Conservation (phyloP, 2,888 invertebrate genomes). For the Cristatella mucedo region DNA sequence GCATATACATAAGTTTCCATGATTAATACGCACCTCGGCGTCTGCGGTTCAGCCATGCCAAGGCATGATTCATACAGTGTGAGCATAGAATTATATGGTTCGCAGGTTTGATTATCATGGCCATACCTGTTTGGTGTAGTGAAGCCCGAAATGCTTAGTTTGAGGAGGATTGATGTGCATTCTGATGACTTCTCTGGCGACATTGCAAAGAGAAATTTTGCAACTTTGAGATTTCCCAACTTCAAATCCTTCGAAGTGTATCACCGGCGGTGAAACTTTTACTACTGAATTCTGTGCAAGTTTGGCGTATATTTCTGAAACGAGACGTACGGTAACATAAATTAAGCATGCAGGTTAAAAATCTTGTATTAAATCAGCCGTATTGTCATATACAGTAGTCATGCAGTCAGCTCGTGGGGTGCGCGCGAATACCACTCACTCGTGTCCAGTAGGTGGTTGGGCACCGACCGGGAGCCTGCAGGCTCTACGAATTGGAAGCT, state of each 20-base stretch:
- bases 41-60: no score
- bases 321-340: slow-evolving; percentile 13
- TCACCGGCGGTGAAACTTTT: slow-evolving; percentile 27
- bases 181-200: slow-evolving; percentile 31
- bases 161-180: slow-evolving; percentile 38
- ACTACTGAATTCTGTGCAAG: slow-evolving; percentile 29
- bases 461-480: no score
- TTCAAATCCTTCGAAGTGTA: slow-evolving; percentile 36
- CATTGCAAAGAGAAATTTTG: slow-evolving; percentile 27
- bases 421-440: no score
- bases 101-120: background rate
- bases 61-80: no score
- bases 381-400: background rate
- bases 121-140: slow-evolving; percentile 34
- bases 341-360: background rate
- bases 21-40: no score
- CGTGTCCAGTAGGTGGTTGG: no score
- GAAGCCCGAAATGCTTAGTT: slow-evolving; percentile 32
- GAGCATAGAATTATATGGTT: no score
- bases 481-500: no score
- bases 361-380: background rate
- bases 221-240: slow-evolving; percentile 22
- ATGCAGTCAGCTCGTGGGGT: no score
- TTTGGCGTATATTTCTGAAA: slow-evolving; percentile 33
- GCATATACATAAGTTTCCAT: background rate